phyloP scores from a whole-genome alignment of 2,888 invertebrate species.

The Matsumyia berberina region DNA sequence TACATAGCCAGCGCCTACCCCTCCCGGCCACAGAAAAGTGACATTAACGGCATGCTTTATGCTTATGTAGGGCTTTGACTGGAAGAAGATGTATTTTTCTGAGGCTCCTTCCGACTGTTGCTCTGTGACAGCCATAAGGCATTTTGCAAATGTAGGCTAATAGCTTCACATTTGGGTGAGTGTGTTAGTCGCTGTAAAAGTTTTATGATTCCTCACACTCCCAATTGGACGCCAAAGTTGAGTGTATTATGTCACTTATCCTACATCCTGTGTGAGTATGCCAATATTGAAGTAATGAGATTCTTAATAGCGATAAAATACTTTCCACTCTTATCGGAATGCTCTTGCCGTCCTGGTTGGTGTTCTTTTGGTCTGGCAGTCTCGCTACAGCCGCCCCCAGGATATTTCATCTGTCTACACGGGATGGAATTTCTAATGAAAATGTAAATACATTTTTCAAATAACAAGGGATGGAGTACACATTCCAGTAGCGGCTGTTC shows the following conservation, averaged over 20 bases:
- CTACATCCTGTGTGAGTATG: conserved; percentile 16
- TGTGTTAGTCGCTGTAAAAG: conserved; percentile 4
- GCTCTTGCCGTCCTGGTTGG: not conserved
- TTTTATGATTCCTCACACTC: conserved; percentile 23
- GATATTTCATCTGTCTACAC: conserved; percentile 17
- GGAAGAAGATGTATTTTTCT: conserved; percentile 8
- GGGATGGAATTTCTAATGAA: conserved; percentile 13
- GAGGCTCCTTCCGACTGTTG: conserved; percentile 22
- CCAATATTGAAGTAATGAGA: conserved; percentile 24
- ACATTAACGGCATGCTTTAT: conserved; percentile 24
- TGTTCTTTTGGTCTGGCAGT: not conserved
- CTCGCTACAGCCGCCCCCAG: not conserved
- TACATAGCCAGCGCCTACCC: not conserved
- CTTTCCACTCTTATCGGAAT: conserved; percentile 21
- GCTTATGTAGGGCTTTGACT: not conserved
- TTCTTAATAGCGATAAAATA: conserved; percentile 24
- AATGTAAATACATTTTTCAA: conserved; percentile 13
- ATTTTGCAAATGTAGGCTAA: conserved; percentile 25
- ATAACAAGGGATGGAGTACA: not conserved
- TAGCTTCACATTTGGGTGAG: conserved; percentile 8
- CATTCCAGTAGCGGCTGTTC: not conserved
- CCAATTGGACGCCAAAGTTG: not conserved
- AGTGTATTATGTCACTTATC: conserved; percentile 19
- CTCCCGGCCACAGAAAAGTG: not conserved
- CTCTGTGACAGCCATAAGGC: conserved; percentile 17